Evolutionary conservation across 2,113 vertebrate species (phyloP).

Genomic region (Cichladusa arquata): DNA sequence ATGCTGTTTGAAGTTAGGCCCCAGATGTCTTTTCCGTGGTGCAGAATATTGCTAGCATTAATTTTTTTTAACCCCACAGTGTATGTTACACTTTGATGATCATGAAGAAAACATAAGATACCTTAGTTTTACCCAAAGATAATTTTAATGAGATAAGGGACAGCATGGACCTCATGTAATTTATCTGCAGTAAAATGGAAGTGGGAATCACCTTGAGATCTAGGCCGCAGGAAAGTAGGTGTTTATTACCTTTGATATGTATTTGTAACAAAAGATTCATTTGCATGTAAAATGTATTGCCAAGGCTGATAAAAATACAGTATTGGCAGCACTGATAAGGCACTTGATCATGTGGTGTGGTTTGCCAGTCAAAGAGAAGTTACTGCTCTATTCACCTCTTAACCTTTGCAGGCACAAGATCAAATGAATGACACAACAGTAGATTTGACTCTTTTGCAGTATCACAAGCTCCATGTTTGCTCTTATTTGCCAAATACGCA

Average conservation of each 20-base stretch:
- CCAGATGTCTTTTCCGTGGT: background rate
- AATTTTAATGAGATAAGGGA: constrained; percentile 16
- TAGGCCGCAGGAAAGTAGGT: background rate
- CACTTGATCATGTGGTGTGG: background rate
- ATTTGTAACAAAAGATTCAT: background rate
- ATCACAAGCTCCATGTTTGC: background rate
- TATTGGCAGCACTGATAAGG: background rate
- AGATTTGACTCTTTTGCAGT: background rate
- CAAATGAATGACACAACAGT: background rate
- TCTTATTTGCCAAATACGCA: background rate
- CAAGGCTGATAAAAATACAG: background rate
- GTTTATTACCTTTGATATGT: background rate
- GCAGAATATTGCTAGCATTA: background rate
- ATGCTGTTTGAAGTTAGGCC: background rate
- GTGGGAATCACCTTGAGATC: background rate
- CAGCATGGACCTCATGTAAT: background rate
- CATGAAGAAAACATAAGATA: background rate
- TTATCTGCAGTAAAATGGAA: background rate
- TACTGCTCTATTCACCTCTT: background rate
- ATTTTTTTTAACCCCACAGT: background rate
- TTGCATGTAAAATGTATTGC: background rate
- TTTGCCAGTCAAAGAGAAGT: background rate
- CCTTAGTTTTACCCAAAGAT: background rate
- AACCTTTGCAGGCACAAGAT: background rate
- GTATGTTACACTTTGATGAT: background rate